Percentiles rank a stretch among this genome's conserved stretches.
phyloP scores from a whole-genome alignment of 2,797 vertebrate genomes.

The Gastrophryne carolinensis region DNA sequence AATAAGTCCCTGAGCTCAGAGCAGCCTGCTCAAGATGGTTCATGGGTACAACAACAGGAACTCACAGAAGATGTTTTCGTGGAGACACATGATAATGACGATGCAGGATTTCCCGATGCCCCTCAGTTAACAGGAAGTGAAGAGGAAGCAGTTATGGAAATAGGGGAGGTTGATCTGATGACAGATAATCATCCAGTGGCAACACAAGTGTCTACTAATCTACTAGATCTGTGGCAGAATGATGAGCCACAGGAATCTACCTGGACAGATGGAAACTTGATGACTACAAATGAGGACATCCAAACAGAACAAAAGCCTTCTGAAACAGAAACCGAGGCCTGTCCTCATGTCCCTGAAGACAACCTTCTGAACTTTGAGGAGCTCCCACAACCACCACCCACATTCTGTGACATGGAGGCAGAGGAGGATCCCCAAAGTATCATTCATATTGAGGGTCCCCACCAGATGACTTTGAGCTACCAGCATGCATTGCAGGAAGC shows the following conservation, averaged over 20 bases:
- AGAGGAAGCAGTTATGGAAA: constrained; percentile 46
- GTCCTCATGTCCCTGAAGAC: constrained; percentile 54
- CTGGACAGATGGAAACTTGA: constrained; percentile 39
- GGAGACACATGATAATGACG: constrained; percentile 50
- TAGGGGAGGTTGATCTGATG: constrained; percentile 31
- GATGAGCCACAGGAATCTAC: constrained; percentile 54
- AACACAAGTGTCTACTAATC: constrained; percentile 57
- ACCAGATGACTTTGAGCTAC: constrained; percentile 82
- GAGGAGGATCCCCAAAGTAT: constrained; percentile 75
- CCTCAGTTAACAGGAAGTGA: neutral
- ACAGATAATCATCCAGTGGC: constrained; percentile 21
- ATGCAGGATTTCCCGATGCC: constrained; percentile 38
- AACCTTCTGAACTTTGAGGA: constrained; percentile 88
- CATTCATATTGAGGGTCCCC: constrained; percentile 70
- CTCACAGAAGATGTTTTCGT: constrained; percentile 48
- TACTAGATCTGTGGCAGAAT: constrained; percentile 73
- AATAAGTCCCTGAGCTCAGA: neutral
- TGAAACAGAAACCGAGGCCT: constrained; percentile 55
- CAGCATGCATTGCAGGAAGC: constrained; percentile 81
- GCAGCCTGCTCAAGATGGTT: neutral
- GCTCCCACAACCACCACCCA: constrained; percentile 78
- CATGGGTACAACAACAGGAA: constrained; percentile 25
- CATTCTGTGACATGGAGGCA: constrained; percentile 73
- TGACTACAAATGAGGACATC: constrained; percentile 25
- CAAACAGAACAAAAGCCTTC: constrained; percentile 28